Conservation (phyloP, 2,113 vertebrate species). For the Clupea harengus region DNA sequence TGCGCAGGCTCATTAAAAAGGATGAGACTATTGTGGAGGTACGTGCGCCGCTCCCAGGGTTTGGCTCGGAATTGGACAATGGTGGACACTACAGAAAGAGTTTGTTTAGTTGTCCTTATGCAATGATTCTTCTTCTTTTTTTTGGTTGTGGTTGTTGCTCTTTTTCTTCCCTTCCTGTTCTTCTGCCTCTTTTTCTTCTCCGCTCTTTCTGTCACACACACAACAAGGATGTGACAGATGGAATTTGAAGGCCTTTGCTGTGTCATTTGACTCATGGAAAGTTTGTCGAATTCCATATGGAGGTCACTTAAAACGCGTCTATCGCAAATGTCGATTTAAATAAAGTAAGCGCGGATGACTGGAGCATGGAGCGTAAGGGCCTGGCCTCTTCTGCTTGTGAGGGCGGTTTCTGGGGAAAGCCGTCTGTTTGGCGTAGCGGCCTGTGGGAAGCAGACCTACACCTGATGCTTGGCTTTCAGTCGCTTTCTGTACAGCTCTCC, state of each 20-base stretch:
- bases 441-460: constrained; percentile 34
- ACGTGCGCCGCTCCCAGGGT: constrained; percentile 34
- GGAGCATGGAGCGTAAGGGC: background rate
- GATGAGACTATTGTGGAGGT: constrained; percentile 64
- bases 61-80: background rate
- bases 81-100: constrained; percentile 32
- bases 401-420: background rate
- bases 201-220: constrained; percentile 33
- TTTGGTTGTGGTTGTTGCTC: background rate
- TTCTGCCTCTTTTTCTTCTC: background rate
- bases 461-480: constrained; percentile 38
- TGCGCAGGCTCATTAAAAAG: constrained; percentile 56
- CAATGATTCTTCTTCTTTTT: background rate
- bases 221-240: constrained; percentile 49
- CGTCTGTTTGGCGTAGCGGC: constrained; percentile 18
- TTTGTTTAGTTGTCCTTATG: background rate
- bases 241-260: constrained; percentile 38
- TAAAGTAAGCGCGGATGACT: background rate
- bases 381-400: background rate
- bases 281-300: constrained; percentile 3
- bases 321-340: constrained; percentile 8
- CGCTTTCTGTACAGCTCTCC: constrained; percentile 60
- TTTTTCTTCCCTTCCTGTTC: background rate
- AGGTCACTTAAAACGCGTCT: constrained; percentile 1
- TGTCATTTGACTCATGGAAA: background rate